Evolutionary conservation across 2,797 vertebrate genomes (phyloP), one percentile per base, ranked within the genome.

Genomic region (Remorina albescens): DNA sequence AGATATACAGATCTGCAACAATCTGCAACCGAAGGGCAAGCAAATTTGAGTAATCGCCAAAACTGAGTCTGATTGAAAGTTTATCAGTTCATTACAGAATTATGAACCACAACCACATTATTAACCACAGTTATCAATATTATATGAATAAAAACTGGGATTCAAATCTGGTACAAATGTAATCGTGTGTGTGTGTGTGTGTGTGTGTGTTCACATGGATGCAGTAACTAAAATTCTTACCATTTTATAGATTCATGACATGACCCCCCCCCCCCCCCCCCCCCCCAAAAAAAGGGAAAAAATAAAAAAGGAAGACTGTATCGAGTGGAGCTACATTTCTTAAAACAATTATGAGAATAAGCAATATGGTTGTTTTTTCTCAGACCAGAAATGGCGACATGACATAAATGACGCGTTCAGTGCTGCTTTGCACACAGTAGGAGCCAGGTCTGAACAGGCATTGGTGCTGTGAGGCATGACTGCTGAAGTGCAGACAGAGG

Each of bases 401-500:
- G 21, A 18, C 42, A 13, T 44, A 26, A 75, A 58, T 49, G 64
- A 79, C 59, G 23, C 67, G 50, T 70, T 64, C 8, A 63, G 67
- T 2, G 25, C 23, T n/a, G 19, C 49, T 67, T 41, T 73, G 39
- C 49, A 80, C 72, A 65, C 39, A 64, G 9, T 44, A 2, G 28
- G 59, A 59, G 54, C 41, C 68, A 67, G 56, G 65, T 70, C 57
- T 71, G 51, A 80, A 54, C 68, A 67, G 65, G 71, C 37, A 3
- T 7, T 34, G 46, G 57, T 74, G 55, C 70, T 46, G 47, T 23
- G 70, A 79, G 53, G 67, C 25, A 12, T 69, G 62, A 79, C 73
- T 8, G 60, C 55, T 37, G n/a, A 44, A 56, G 30, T 53, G 9
- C 10, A 83, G 71, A 78, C 67, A 75, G 50, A 59, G 50, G 10